Evolutionary conservation across 2,888 invertebrate genomes (phyloP).

Genomic region (Helleia helle): DNA sequence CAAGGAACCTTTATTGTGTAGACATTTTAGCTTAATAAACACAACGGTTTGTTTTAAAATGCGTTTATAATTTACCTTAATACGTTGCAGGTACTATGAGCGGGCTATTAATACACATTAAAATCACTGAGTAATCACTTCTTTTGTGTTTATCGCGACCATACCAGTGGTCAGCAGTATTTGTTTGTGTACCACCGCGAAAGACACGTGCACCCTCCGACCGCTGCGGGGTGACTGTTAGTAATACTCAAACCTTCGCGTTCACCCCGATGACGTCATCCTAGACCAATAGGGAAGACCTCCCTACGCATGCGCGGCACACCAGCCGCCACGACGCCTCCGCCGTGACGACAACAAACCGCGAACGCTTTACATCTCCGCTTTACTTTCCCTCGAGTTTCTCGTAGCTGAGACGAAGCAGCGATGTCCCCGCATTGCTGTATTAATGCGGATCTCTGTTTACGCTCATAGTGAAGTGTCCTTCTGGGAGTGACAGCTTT

Average conservation of each 20-base stretch:
- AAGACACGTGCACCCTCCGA: conserved; percentile 45
- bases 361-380: conserved; percentile 39
- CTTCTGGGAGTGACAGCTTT: conserved; percentile 68
- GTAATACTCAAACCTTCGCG: conserved; percentile 59
- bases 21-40: too few species aligned
- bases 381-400: conserved; percentile 33
- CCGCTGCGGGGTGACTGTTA: conserved; percentile 66
- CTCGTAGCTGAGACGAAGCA: conserved; percentile 24
- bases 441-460: conserved; percentile 36
- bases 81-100: background rate
- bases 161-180: conserved; percentile 28
- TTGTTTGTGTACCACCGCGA: conserved; percentile 46
- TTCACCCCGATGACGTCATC: conserved; percentile 72
- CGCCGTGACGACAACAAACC: conserved; percentile 31
- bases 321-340: conserved; percentile 62
- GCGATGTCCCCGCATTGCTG: conserved; percentile 33
- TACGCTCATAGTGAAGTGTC: conserved; percentile 45
- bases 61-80: too few species aligned
- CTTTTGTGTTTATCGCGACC: conserved; percentile 23
- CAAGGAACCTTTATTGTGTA: too few species aligned
- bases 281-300: conserved; percentile 64
- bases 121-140: conserved; percentile 22
- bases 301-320: conserved; percentile 55
- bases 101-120: background rate
- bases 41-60: too few species aligned